Evolutionary conservation across 2,888 invertebrate genomes (phyloP), one percentile per base, ranked within the genome.

Genomic region (Heliconius erato): DNA sequence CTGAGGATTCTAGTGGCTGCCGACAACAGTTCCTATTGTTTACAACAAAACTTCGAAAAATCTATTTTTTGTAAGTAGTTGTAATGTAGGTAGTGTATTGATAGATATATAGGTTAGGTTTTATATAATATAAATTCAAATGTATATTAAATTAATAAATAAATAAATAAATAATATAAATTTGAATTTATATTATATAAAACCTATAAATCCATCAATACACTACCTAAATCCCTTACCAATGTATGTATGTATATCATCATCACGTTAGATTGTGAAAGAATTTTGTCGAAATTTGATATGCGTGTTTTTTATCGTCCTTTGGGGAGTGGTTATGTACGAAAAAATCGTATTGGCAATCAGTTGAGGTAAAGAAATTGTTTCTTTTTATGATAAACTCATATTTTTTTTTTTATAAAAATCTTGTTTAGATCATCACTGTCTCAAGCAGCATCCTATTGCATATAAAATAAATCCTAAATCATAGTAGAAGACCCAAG

Each of bases 301-400:
- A 72, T 72, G 44, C 26, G 44, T 28, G 72, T n/a, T 26, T 71
- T 72, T 49, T 72, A 72, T 72, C 16, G 16, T 49, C 44, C 44
- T 44, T 72, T 9, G 26, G 44, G 72, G 72, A 72, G 44, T 72
- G 6, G 14, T 28, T 72, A 26, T 49, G 71, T 72, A 16, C 49
- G 44, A 1, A 19, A 44, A 72, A 72, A 72, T 44, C 26, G 26
- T 72, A 44, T 72, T 71, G 71, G 71, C 71, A 71, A 71, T 44
- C 26, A 40, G 71, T 44, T 71, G 71, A 71, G 14, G 71, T 26
- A 14, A 71, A 26, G 40, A 71, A 71, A n/a, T 71, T 40, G 69
- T 40, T 23, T 7, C 14, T 71, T 71, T 67, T 72, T 72, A 49
- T 72, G 44, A 49, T 16, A 26, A 72, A 71, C 40, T 71, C 12